Base-by-base conservation (phyloP, 2,113 vertebrate species). In the Syrrhaptes paradoxus region DNA sequence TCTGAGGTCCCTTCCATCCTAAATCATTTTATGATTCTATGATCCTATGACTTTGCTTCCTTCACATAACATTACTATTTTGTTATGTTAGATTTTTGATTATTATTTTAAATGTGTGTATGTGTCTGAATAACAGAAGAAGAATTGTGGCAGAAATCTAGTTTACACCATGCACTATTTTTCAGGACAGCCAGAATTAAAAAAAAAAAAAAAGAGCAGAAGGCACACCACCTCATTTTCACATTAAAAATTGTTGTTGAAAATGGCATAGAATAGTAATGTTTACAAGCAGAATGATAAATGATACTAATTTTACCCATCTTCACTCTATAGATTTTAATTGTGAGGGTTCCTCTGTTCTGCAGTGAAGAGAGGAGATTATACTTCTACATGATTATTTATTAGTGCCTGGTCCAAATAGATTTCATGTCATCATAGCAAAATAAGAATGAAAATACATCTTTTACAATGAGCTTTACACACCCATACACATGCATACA, bases 201-300 rank as follows among this genome's bases (percentile, higher is more conserved):
- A 94, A 95, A 89, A 77, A 46, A 34, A 15, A 9, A 2, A 41
- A 57, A 63, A 79, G 3, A 49, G 6, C 3, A 54, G 52, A 87
- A 59, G 1, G 1, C 8, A 26, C 34, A 68, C 5, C 18, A 80
- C 36, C 28, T 89, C 66, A 38, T 91, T 96, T 87, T 83, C 61
- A 74, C 43, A 49, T 78, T 74, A 90, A 95, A 96, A 97, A 85
- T 68, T 87, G 18, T 28, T 65, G 7, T 87, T 95, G 87, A 96
- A 95, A 91, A 49, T 46, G 46, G 17, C 51, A 17, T 71, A 55
- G 46, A 54, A 84, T 67, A 75, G 43, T 55, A 82, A 94, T 66
- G 36, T 94, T 73, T 87, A 36, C 36, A 52, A 73, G 14, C 29
- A 67, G 88, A 85, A 96, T 67, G 63, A 85, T 74, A 91, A 93